phyloP scores from a whole-genome alignment of 2,888 invertebrate genomes.

The Apodemia hepburni region DNA sequence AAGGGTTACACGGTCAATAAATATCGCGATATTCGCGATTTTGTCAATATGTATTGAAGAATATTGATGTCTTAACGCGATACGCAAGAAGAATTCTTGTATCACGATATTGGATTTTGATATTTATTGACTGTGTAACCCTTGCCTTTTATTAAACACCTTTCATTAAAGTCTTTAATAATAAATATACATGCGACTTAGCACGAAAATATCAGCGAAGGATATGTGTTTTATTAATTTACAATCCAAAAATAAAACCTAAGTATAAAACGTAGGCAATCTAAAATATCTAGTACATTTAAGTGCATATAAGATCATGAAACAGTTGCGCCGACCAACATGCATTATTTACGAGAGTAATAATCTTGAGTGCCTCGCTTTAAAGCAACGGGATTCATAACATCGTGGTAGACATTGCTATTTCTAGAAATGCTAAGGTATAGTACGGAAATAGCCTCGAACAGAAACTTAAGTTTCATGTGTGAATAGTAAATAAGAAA shows the following conservation, averaged over 20 bases:
- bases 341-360: conserved; percentile 38
- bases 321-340: conserved; percentile 26
- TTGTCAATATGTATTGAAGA: no score
- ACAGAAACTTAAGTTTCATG: conserved; percentile 18
- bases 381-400: conserved; percentile 31
- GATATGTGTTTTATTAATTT: neutral
- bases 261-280: conserved; percentile 14
- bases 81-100: no score
- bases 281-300: conserved; percentile 21
- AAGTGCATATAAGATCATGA: conserved; percentile 16
- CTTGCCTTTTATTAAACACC: no score
- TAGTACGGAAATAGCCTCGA: conserved; percentile 21
- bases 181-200: no score
- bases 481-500: conserved; percentile 11
- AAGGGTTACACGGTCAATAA: no score
- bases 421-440: conserved; percentile 15
- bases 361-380: conserved; percentile 35
- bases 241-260: neutral
- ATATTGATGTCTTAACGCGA: no score
- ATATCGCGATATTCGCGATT: no score
- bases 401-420: conserved; percentile 19
- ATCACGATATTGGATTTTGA: no score
- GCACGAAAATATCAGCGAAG: no score
- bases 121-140: no score
- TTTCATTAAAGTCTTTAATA: no score